Conservation (phyloP, 92 coral and sea anemone species). For the Phenganax stokvisi region DNA sequence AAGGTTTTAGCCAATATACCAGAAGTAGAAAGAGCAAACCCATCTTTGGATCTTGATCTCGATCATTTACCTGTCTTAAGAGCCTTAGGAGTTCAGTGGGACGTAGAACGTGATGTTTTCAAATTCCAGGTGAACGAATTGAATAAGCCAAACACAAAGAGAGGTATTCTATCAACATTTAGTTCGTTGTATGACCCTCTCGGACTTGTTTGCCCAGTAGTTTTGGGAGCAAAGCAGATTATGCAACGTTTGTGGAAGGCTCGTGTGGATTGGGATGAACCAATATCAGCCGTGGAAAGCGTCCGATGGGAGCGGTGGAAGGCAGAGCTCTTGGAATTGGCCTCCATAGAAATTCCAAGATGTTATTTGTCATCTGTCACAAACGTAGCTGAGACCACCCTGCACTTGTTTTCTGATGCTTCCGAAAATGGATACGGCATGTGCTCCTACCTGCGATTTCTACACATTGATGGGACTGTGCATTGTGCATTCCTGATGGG, state of each 20-base stretch:
- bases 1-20: conserved; percentile 32
- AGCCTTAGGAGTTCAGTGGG: conserved; percentile 52
- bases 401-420: conserved; percentile 46
- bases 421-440: conserved; percentile 47
- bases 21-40: conserved; percentile 39
- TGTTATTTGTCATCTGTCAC: conserved; percentile 10
- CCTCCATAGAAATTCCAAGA: conserved; percentile 46
- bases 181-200: conserved; percentile 45
- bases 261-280: conserved; percentile 42
- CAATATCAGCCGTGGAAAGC: conserved; percentile 23
- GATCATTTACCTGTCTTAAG: conserved; percentile 48
- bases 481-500: conserved; percentile 45
- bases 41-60: conserved; percentile 48
- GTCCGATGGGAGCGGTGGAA: conserved; percentile 43
- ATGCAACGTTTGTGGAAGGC: conserved; percentile 44
- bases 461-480: conserved; percentile 33
- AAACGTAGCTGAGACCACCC: conserved; percentile 25
- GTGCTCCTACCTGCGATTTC: conserved; percentile 41
- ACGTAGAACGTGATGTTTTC: conserved; percentile 51
- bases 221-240: conserved; percentile 49
- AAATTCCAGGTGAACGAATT: conserved; percentile 28
- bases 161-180: conserved; percentile 46
- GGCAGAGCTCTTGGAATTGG: conserved; percentile 21
- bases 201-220: conserved; percentile 45
- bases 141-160: conserved; percentile 34